These are phyloP conservation scores for Xenops minutus DNA, from an alignment of 2,797 vertebrate genomes.

Conservation along the genomic window DNA sequence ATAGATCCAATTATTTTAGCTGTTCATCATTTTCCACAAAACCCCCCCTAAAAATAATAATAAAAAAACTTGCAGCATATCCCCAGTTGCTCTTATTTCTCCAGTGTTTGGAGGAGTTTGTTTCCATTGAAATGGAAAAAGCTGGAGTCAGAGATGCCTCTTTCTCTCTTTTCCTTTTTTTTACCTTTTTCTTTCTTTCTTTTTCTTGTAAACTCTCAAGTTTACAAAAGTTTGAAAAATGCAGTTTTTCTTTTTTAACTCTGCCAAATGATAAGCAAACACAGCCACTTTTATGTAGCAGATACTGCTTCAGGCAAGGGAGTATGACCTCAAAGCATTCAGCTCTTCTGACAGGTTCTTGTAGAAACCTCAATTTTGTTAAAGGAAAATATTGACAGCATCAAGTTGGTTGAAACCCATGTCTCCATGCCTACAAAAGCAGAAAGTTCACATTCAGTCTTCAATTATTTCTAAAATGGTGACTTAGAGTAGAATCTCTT, in stretches of 20 bases:
- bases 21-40: neutral
- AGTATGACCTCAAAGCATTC: neutral
- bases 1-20: neutral
- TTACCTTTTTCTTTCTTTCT: neutral
- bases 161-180: neutral
- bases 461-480: neutral
- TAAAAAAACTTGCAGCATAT: neutral
- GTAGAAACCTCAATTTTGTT: neutral
- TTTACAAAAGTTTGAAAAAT: neutral
- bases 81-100: neutral
- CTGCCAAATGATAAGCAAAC: neutral
- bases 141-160: neutral
- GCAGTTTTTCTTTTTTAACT: neutral
- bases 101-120: neutral
- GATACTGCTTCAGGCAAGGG: rapidly evolving
- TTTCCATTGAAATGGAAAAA: neutral
- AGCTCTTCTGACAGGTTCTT: neutral
- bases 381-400: neutral
- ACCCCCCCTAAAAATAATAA: too few species aligned
- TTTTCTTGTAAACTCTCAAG: neutral
- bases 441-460: neutral
- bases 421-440: neutral
- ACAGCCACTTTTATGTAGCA: neutral
- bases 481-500: neutral
- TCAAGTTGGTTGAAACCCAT: neutral